A percentile compares a stretch with the other conserved stretches of the same genome.
phyloP scores from a whole-genome alignment of 2,113 vertebrate genomes.

The Platichthys stellatus region DNA sequence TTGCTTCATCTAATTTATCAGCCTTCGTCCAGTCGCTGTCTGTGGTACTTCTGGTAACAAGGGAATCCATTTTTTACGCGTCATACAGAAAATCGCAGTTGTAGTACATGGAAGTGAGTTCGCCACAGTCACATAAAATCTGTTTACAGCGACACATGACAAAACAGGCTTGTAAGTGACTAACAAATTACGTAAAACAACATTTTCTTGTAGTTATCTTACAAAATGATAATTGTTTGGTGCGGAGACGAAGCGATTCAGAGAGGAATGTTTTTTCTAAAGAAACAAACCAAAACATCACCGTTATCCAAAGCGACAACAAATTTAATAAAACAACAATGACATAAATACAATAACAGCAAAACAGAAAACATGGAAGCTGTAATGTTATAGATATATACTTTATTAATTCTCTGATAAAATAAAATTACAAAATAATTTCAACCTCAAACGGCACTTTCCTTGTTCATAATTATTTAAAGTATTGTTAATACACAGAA shows the following conservation, averaged over 20 bases:
- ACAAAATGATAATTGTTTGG: no score
- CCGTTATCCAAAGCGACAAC: neutral
- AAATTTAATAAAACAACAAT: neutral
- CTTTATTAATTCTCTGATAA: slow-evolving; percentile 89
- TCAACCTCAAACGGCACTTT: slow-evolving; percentile 84
- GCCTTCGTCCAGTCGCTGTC: neutral
- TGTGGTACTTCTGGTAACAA: neutral
- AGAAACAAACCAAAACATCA: neutral
- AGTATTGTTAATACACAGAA: slow-evolving; percentile 80
- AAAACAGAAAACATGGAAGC: slow-evolving; percentile 58
- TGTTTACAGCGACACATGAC: no score
- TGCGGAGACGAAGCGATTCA: no score
- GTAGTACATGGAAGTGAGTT: no score
- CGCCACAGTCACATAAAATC: neutral
- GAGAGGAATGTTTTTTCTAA: no score
- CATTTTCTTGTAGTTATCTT: no score
- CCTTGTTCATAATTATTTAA: slow-evolving; percentile 81
- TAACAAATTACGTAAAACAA: no score
- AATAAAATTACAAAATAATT: slow-evolving; percentile 91
- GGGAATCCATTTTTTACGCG: neutral
- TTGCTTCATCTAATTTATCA: neutral
- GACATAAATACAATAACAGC: neutral
- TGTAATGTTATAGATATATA: slow-evolving; percentile 86
- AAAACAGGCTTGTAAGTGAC: no score
- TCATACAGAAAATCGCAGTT: neutral